phyloP scores from a whole-genome alignment of 2,888 invertebrate species.

The Opisthograptis luteolata region DNA sequence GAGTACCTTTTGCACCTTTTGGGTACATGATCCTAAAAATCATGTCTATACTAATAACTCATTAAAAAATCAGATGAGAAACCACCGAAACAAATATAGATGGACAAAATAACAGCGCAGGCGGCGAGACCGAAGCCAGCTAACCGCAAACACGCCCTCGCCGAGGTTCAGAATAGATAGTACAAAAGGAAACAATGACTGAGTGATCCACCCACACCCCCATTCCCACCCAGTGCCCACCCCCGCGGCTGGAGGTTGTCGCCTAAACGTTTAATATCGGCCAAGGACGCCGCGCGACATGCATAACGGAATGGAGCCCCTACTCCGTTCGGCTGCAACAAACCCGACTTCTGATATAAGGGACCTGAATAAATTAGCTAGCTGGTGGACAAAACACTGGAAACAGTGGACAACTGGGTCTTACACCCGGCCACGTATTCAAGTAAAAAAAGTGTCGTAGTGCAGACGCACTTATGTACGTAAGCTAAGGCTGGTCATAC shows the following conservation, averaged over 20 bases:
- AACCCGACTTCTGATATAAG: conserved; percentile 43
- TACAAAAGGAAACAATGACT: conserved; percentile 66
- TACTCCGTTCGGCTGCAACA: conserved; percentile 42
- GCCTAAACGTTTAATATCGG: conserved; percentile 75
- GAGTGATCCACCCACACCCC: conserved; percentile 63
- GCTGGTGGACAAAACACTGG: conserved; percentile 39
- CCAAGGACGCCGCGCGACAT: conserved; percentile 64
- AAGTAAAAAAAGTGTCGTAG: too few species aligned
- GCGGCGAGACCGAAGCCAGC: conserved; percentile 23
- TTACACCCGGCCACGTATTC: conserved; percentile 27
- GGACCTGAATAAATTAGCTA: conserved; percentile 52
- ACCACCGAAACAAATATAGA: background rate
- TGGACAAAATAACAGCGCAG: conserved; percentile 6
- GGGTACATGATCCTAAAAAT: background rate
- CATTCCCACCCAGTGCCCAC: conserved; percentile 44
- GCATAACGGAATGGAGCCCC: conserved; percentile 46
- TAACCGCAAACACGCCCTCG: conserved; percentile 45
- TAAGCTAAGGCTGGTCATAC: too few species aligned
- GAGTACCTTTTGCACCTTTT: background rate
- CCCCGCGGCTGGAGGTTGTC: conserved; percentile 49
- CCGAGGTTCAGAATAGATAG: conserved; percentile 48
- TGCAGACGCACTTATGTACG: too few species aligned
- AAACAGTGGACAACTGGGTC: too few species aligned
- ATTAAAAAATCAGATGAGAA: too few species aligned
- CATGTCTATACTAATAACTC: background rate